Evolutionary conservation across 2,888 invertebrate species (phyloP), one percentile per base, ranked within the genome.

Genomic region (Acronicta psi): DNA sequence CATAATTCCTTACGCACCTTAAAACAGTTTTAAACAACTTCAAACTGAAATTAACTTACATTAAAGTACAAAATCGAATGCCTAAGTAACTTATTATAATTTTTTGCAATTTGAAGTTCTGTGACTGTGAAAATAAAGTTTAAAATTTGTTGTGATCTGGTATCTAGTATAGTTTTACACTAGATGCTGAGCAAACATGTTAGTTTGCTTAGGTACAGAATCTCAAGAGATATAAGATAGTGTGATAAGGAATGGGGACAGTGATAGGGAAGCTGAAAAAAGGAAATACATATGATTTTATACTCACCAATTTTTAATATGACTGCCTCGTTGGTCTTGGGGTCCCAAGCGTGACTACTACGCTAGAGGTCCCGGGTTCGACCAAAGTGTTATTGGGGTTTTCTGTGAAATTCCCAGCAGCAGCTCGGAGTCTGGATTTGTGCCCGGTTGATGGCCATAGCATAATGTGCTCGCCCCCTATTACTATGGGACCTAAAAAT

Each of bases 171-270:
- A 59, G 50, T 53, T 62, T 36, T 34, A 25, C 45, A 18, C 56
- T 60, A 59, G 74, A 69, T 70, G 67, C 54, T 67, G 61, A 11
- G 57, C 53, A 74, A 73, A 74, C 72, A 68, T 5, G 14, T 9
- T 5, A 53, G 71, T 69, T 79, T 69, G 47, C 80, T 72, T 78
- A 81, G 49, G 34, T 46, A 29, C 52, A 52, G 59, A 80, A 82
- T 81, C 82, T 73, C 7, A 40, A 18, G 10, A 73, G 75, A 82
- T 77, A 75, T 23, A 25, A 49, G 59, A 64, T 64, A 67, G 51
- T 43, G 16, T 64, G 81, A 81, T 78, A 79, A 69, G 62, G 14
- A 80, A 81, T 53, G 80, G 44, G 80, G 78, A 55, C 81, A 50
- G 17, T 42, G 59, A 61, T 62, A 69, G 55, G 59, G 49, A 68